Evolutionary conservation across 2,888 invertebrate genomes (phyloP), one percentile per base, ranked within the genome.

Genomic region (Neoaliturus tenellus): DNA sequence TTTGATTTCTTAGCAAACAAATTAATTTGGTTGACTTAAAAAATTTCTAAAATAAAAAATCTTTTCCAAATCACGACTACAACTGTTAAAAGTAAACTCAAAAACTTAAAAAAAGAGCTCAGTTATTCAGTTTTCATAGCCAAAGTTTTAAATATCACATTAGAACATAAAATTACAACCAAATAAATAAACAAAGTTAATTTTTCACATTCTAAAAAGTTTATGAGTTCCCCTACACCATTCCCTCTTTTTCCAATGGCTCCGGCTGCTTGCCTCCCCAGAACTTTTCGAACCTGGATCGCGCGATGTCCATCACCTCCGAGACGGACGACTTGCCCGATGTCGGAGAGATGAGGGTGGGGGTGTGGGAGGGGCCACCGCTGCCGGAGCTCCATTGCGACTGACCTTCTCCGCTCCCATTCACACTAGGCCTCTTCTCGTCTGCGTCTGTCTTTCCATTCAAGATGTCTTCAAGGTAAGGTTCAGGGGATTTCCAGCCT

Each of bases 261-360:
- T 80, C 83, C 14, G 58, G 62, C 48, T 80, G 67, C 51, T 78
- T 78, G 0, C 78, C 78, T 25, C 83, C 83, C 96, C 96, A 96
- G 91, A 96, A 96, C 89, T 95, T 95, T 91, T 96, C 96, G 90
- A 96, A 96, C 88, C 96, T 94, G 90, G 94, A 95, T 88, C 96
- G 94, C 88, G 96, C 96, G 90, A 95, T 94, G 90, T 96, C 96
- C 87, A 96, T 92, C 85, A 96, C 95, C 89, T 96, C 96, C 23
- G 85, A 73, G 23, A 82, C 81, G 20, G 81, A 75, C 14, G 84
- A 84, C 62, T 82, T 84, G 14, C 73, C 82, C 12, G 82, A 69
- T 28, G 82, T 69, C 14, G 75, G 83, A 12, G 83, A 71, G 48
- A 83, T 20, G 31, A 80, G 80, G 48, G 80, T 71, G 20, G 71